A percentile compares a stretch with the other conserved stretches of the same genome.
Conservation (phyloP, 2,113 vertebrate species). For the Passer domesticus region DNA sequence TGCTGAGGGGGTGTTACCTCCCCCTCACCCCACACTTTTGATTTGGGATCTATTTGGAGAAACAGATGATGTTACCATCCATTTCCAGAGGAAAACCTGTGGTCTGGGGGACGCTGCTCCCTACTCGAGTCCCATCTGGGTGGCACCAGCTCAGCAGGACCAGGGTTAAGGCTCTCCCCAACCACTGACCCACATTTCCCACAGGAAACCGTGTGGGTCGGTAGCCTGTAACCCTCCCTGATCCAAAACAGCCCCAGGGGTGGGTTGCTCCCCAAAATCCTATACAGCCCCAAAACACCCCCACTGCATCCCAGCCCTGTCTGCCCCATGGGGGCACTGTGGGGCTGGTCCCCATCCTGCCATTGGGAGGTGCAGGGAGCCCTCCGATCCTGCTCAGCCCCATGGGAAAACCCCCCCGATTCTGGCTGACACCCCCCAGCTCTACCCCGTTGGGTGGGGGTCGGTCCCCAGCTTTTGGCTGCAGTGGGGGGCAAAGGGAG, state of each 20-base stretch:
- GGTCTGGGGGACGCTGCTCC: neutral
- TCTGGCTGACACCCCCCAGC: neutral
- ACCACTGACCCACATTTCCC: neutral
- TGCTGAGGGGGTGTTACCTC: too few species aligned
- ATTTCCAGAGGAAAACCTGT: neutral
- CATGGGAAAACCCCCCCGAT: accelerated
- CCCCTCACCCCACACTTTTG: accelerated
- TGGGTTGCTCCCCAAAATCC: too few species aligned
- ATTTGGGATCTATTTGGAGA: neutral
- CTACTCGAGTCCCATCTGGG: accelerated
- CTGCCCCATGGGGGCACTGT: accelerated
- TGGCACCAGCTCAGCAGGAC: neutral
- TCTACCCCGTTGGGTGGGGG: neutral
- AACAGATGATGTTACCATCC: neutral
- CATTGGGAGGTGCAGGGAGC: too few species aligned
- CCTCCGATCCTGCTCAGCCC: neutral
- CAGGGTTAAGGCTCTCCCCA: neutral
- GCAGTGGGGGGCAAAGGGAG: accelerated
- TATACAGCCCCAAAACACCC: neutral
- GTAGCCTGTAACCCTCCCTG: neutral
- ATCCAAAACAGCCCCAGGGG: neutral
- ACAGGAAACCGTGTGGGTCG: accelerated
- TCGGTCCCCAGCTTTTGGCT: neutral
- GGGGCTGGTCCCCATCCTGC: neutral
- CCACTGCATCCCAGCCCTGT: neutral